Evolutionary conservation across 1,140 invertebrate species (phyloP).

Genomic region (Pseudomyrmex cubaensis): DNA sequence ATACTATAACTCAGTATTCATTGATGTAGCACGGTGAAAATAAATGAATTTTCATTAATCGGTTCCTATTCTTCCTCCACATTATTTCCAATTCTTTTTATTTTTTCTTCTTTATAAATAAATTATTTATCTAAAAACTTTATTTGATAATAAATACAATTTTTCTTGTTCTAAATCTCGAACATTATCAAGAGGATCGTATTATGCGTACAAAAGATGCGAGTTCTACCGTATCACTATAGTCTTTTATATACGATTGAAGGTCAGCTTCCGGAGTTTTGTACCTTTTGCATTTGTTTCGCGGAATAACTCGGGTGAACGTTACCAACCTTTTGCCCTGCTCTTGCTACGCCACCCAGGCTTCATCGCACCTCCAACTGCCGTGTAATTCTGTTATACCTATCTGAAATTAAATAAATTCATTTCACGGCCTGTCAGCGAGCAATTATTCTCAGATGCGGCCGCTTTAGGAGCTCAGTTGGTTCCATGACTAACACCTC

Average conservation of each 20-base stretch:
- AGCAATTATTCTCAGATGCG: constrained; percentile 85
- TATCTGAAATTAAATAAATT: constrained; percentile 86
- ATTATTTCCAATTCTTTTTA: constrained; percentile 15
- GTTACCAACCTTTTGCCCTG: not conserved
- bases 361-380: constrained; percentile 83
- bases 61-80: not conserved
- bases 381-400: constrained; percentile 85
- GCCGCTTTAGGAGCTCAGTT: constrained; percentile 80
- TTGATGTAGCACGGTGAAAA: constrained; percentile 73
- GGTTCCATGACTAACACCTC: constrained; percentile 81
- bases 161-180: not conserved
- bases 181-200: not conserved
- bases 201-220: too few relatives aligned
- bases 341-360: constrained; percentile 73
- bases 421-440: constrained; percentile 86
- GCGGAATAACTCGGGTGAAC: not conserved
- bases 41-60: constrained; percentile 84
- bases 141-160: not conserved
- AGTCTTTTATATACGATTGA: not conserved
- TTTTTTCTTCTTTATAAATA: constrained; percentile 10
- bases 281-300: not conserved
- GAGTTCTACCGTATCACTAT: not conserved
- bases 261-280: not conserved
- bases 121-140: constrained; percentile 19
- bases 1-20: constrained; percentile 53